Conservation (phyloP, 2,113 vertebrate species). For the Maccullochella peelii region DNA sequence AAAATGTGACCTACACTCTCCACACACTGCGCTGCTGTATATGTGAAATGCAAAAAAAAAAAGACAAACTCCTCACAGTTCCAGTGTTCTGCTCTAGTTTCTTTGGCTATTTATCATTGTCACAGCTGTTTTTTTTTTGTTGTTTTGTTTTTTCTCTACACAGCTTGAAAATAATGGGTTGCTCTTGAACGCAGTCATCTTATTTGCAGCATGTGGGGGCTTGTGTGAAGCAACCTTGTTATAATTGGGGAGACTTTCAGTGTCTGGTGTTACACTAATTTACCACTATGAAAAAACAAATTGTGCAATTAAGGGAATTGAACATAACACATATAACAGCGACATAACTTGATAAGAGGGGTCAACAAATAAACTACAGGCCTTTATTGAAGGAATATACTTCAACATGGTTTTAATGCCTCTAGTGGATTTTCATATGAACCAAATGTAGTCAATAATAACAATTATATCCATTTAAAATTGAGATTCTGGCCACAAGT, state of each 20-base stretch:
- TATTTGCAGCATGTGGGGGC: slow-evolving; percentile 45
- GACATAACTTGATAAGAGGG: neutral
- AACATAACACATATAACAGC: neutral
- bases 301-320: neutral
- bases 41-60: slow-evolving; percentile 36
- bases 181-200: slow-evolving; percentile 39
- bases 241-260: slow-evolving; percentile 25
- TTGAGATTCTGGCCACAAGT: neutral
- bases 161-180: slow-evolving; percentile 50
- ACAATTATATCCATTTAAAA: neutral
- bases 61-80: slow-evolving; percentile 45
- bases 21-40: slow-evolving; percentile 4
- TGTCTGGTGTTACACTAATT: slow-evolving; percentile 30
- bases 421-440: neutral
- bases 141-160: neutral
- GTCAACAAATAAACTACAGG: slow-evolving; percentile 1
- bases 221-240: slow-evolving; percentile 53
- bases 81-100: slow-evolving; percentile 77
- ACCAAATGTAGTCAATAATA: neutral
- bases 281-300: slow-evolving; percentile 14
- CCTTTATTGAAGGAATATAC: neutral
- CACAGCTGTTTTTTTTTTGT: slow-evolving; percentile 49
- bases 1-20: slow-evolving; percentile 22
- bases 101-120: slow-evolving; percentile 80
- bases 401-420: neutral